These are phyloP conservation scores for Andrena cerasifolii DNA, from an alignment of 1,140 invertebrate genomes.

Conservation along the genomic window DNA sequence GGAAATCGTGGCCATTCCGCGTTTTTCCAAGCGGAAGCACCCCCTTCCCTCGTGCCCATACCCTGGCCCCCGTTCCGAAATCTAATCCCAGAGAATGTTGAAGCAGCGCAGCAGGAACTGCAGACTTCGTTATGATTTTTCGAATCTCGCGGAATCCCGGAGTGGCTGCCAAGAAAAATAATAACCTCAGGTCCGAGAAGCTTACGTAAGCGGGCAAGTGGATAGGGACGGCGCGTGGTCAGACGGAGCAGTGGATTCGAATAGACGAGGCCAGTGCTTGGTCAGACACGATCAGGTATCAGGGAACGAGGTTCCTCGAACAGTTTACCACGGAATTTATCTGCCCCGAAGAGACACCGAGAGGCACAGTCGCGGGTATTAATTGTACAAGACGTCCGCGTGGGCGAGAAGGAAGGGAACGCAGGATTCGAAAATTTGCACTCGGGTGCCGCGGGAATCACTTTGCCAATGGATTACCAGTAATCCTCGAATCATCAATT, in stretches of 20 bases:
- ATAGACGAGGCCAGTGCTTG: background rate
- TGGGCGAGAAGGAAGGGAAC: background rate
- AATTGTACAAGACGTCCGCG: background rate
- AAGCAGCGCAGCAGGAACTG: too few relatives aligned
- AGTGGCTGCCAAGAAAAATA: background rate
- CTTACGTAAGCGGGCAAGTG: background rate
- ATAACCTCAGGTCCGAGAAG: background rate
- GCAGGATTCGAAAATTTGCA: background rate
- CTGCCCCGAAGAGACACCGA: too few relatives aligned
- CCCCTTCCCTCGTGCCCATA: too few relatives aligned
- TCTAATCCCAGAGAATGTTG: too few relatives aligned
- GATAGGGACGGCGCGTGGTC: background rate
- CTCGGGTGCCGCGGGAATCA: constrained; percentile 11
- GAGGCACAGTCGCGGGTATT: background rate
- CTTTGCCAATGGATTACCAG: constrained; percentile 28
- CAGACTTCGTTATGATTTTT: too few relatives aligned
- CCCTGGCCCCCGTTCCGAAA: too few relatives aligned
- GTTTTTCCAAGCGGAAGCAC: background rate
- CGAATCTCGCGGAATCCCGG: too few relatives aligned
- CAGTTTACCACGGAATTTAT: too few relatives aligned
- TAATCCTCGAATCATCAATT: constrained; percentile 44
- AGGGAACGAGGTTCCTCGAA: too few relatives aligned
- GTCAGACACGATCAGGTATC: background rate
- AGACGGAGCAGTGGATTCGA: background rate
- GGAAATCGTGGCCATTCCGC: constrained; percentile 13